Evolutionary conservation across 2,113 vertebrate genomes (phyloP).

Genomic region (Noctilio leporinus): DNA sequence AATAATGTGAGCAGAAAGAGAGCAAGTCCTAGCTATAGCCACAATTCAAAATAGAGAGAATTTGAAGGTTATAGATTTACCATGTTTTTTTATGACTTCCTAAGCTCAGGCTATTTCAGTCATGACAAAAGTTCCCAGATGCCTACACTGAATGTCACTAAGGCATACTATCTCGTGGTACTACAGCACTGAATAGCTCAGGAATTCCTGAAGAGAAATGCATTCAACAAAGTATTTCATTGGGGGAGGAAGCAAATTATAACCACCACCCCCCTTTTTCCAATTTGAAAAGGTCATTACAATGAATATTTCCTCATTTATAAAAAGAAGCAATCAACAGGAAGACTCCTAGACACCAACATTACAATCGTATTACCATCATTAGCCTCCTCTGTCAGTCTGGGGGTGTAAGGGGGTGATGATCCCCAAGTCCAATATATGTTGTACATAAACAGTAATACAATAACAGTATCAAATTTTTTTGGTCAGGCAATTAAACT

Average conservation of each 20-base stretch:
- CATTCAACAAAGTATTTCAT: not conserved
- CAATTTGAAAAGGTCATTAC: not conserved
- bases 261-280: not conserved
- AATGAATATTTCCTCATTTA: conserved; percentile 33
- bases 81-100: conserved; percentile 52
- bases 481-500: conserved; percentile 82
- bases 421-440: conserved; percentile 54
- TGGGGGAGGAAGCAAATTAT: not conserved
- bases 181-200: not conserved
- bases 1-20: not conserved
- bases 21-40: conserved; percentile 18
- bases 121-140: conserved; percentile 48
- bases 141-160: conserved; percentile 46
- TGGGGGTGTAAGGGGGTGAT: not conserved
- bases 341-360: not conserved
- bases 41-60: conserved; percentile 51
- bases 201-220: not conserved
- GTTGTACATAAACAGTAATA: conserved; percentile 69
- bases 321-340: conserved; percentile 16
- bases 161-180: conserved; percentile 45
- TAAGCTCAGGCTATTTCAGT: conserved; percentile 31
- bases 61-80: conserved; percentile 34
- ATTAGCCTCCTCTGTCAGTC: not conserved
- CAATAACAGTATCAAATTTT: conserved; percentile 70
- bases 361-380: not conserved